Base-by-base conservation (phyloP, 1,140 invertebrate genomes). In the Drosophila punjabiensis region DNA sequence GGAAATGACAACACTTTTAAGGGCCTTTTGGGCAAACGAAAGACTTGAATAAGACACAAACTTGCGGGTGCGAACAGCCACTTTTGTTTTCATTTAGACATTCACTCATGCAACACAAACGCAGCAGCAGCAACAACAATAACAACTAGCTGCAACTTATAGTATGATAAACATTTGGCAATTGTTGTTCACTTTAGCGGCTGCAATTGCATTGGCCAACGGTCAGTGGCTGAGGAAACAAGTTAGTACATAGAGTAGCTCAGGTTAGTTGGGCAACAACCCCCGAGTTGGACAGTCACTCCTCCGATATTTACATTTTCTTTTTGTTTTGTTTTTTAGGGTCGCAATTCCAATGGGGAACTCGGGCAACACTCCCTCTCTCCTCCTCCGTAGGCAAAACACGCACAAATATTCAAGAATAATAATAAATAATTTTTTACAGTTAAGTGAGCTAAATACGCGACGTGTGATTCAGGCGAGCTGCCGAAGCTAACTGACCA, bases 1-100 rank as follows among this genome's bases (percentile, higher is more conserved):
- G n/a, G 33, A 33, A 16, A 33, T 32, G 41, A 52, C 45, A 60
- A 66, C 37, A 59, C 16, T n/a, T 47, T 53, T 3, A 56, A 56
- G 28, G 30, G 43, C 24, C 14, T 24, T 55, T 20, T 14, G 35
- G 65, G 70, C 67, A 82, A 89, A 89, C 85, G 70, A 85, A 88
- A 84, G 85, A 85, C 85, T 89, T 85, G 65, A 30, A 69, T 53
- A 76, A 81, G 81, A 73, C 63, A 88, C 85, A 89, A 80, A 87
- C 81, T 88, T 66, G 81, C 74, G 65, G 63, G 66, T 53, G 63
- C 48, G 28, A 50, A 47, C 64, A 52, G 43, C 64, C 52, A 41
- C 71, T 67, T 50, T 52, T 73, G 52, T 55, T 48, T 70, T 53
- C 33, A 71, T 53, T 55, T 35, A 18, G 20, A 24, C 45, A 71